Conservation (phyloP, 2,797 vertebrate genomes). For the Pseudochirops cupreus region DNA sequence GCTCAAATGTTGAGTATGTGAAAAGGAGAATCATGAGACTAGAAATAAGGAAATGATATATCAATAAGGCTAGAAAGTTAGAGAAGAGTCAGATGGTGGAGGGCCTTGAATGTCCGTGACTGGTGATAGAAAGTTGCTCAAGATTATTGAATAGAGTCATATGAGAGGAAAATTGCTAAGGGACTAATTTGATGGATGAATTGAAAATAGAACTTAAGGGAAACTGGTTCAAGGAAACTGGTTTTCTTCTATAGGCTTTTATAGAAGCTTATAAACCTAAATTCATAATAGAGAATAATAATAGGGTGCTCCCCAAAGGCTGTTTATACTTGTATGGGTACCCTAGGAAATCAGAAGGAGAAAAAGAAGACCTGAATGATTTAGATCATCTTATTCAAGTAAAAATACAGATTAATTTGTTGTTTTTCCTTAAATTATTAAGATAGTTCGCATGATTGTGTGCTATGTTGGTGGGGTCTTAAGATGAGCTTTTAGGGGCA, state of each 20-base stretch:
- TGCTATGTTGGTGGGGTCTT: neutral
- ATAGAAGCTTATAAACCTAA: neutral
- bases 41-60: neutral
- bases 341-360: neutral
- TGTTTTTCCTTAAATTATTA: neutral
- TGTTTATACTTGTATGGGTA: neutral
- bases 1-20: neutral
- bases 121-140: neutral
- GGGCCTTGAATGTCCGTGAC: neutral
- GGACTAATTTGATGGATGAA: neutral
- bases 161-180: neutral
- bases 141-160: neutral
- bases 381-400: too few species aligned
- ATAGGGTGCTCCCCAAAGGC: neutral
- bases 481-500: neutral
- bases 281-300: neutral
- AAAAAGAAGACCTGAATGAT: too few species aligned
- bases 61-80: neutral
- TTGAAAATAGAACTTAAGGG: neutral
- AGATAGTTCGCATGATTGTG: neutral
- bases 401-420: neutral
- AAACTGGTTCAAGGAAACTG: neutral
- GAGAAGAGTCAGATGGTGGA: neutral
- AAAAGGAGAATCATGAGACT: neutral
- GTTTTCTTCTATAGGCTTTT: neutral